Base-by-base conservation (phyloP, 2,797 vertebrate genomes). In the Sebastes cheni region DNA sequence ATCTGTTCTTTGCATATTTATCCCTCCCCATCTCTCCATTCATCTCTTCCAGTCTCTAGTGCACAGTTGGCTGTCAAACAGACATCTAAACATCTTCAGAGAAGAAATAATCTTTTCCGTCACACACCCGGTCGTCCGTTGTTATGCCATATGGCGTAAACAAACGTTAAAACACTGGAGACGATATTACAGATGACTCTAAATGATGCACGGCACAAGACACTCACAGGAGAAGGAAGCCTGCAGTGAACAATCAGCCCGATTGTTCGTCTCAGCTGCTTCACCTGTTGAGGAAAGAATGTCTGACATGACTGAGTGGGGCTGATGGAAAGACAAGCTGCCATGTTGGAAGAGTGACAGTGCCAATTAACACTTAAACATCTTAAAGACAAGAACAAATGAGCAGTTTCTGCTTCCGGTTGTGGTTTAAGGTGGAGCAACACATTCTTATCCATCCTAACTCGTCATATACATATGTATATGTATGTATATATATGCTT, bases 101-200 rank as follows among this genome's bases (percentile, higher is more conserved):
- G 60, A 59, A 70, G 80, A 76, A 75, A 34, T 71, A 3, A 65
- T 84, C 23, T 6, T 68, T 27, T 60, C 62, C 6, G 14, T 73
- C 72, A 55, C 77, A 1, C 75, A 52, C 7, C 5, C 66, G 18
- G 52, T 23, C 5, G 58, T 13, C 65, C 16, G 4, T 23, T 39
- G 78, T 83, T 6, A 1, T 2, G 32, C 84, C 76, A 84, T 80
- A 80, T 80, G 85, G 27, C 25, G 54, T 74, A 52, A 85, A 88
- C 65, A 83, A 87, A 78, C 59, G 10, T 52, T 22, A 54, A 50
- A 68, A 67, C 67, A 25, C 77, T 32, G 36, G 64, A 81, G 80
- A 83, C 42, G 1, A 13, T 5, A 12, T 2, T 7, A 23, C 42
- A 60, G 75, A 77, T 14, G 61, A 83, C 46, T 75, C 10, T 29